These are phyloP conservation scores for Lycaon pictus DNA, from an alignment of 2,113 vertebrate species.

Conservation along the genomic window DNA sequence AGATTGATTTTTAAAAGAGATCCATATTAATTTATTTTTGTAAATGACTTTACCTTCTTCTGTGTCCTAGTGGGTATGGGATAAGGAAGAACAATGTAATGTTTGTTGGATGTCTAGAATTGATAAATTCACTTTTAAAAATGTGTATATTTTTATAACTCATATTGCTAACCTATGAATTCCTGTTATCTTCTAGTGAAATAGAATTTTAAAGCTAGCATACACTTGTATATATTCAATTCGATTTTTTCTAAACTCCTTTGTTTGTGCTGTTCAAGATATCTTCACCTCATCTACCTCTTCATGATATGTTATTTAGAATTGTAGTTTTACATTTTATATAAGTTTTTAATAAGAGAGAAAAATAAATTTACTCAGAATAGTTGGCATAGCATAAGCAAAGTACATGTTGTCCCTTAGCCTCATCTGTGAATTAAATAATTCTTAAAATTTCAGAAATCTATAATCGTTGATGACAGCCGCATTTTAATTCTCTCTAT, in stretches of 20 bases:
- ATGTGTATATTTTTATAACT: neutral
- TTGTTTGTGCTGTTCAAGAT: neutral
- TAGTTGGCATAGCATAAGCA: neutral
- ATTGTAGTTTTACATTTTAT: neutral
- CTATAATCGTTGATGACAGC: neutral
- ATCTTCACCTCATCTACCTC: neutral
- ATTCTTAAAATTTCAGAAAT: neutral
- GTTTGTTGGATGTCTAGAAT: neutral
- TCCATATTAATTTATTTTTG: neutral
- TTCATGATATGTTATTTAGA: neutral
- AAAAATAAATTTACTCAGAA: neutral
- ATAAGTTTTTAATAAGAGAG: neutral
- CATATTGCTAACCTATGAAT: neutral
- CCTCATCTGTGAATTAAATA: neutral
- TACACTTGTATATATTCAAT: neutral
- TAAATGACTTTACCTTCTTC: neutral
- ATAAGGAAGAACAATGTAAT: neutral
- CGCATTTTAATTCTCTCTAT: neutral
- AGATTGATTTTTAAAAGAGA: conserved; percentile 19
- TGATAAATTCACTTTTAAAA: neutral
- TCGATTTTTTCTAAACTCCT: neutral
- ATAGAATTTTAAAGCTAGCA: neutral
- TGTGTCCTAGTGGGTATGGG: neutral
- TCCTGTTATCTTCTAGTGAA: neutral
- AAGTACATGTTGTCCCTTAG: neutral